Conservation (phyloP, 2,797 vertebrate species). For the Gymnoscopelus braueri region DNA sequence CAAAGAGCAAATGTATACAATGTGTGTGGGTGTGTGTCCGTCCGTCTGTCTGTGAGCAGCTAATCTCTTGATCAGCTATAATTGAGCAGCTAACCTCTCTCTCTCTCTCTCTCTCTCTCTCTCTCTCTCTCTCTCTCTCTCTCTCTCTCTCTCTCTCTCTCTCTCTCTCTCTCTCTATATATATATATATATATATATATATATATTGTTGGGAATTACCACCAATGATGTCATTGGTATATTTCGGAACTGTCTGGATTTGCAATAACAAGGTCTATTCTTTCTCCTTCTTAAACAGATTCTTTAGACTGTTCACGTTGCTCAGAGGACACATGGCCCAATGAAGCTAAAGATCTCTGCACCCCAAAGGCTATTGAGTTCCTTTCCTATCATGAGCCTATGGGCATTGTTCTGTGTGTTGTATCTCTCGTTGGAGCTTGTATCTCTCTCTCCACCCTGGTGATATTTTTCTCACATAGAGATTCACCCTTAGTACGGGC, state of each 20-base stretch:
- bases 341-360: slow-evolving; percentile 64
- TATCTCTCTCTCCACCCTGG: slow-evolving; percentile 56
- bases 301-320: slow-evolving; percentile 72
- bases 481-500: slow-evolving; percentile 76
- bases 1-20: no score
- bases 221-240: no score
- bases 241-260: no score
- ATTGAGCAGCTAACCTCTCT: no score
- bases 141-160: no score
- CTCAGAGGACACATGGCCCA: slow-evolving; percentile 71
- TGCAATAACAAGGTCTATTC: not conserved
- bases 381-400: slow-evolving; percentile 71
- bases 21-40: no score
- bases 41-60: no score
- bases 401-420: slow-evolving; percentile 70
- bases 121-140: no score
- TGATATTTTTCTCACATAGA: slow-evolving; percentile 64
- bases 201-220: not conserved
- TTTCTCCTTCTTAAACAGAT: slow-evolving; percentile 54
- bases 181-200: not conserved
- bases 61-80: no score
- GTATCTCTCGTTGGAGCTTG: slow-evolving; percentile 67
- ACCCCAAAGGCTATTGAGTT: slow-evolving; percentile 70
- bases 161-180: no score
- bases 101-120: no score